Conservation (phyloP, 1,140 invertebrate species). For the Euura saliciscinereae region DNA sequence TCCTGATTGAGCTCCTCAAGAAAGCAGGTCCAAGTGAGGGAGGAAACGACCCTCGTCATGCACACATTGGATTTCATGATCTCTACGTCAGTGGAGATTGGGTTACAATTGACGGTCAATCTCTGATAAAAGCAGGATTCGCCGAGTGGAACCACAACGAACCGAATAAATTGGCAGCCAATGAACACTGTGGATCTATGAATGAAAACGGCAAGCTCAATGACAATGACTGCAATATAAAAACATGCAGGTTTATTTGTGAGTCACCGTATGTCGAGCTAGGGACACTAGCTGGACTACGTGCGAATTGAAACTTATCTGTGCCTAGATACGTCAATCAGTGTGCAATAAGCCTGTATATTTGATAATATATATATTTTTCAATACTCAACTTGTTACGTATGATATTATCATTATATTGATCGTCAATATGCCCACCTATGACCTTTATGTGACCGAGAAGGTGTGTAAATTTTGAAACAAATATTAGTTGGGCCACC, state of each 20-base stretch:
- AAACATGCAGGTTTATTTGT: not conserved
- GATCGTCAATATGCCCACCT: no score
- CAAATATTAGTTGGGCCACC: no score
- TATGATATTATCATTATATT: no score
- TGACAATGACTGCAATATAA: not conserved
- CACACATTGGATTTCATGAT: constrained; percentile 16
- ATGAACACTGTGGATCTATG: not conserved
- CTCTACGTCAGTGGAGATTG: constrained; percentile 10
- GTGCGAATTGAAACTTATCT: no score
- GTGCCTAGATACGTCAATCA: no score
- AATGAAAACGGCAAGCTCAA: not conserved
- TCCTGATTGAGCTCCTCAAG: constrained; percentile 34
- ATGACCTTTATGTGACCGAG: no score
- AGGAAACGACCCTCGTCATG: not conserved
- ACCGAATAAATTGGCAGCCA: not conserved
- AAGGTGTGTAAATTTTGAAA: no score
- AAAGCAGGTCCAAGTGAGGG: not conserved
- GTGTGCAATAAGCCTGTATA: no score
- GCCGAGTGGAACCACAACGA: not conserved
- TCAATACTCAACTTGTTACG: no score
- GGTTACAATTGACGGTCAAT: constrained; percentile 9
- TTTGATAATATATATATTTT: no score
- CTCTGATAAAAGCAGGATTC: not conserved
- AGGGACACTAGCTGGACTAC: no score
- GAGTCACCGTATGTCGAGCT: not conserved